These are phyloP conservation scores for Pelochelys cantorii DNA, from an alignment of 2,797 vertebrate genomes.

Conservation along the genomic window DNA sequence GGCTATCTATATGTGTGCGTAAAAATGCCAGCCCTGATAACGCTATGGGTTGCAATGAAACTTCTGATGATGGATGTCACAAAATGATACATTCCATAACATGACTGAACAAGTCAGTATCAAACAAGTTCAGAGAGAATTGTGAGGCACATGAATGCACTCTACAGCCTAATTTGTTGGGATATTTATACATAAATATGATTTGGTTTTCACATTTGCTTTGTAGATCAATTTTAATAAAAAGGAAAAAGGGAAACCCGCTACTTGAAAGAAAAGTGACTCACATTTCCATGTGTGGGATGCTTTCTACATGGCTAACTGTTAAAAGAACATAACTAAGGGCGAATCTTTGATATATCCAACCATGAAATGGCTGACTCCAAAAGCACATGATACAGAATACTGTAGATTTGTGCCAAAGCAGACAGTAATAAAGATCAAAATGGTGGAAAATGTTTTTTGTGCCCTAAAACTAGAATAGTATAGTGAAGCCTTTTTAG, in stretches of 20 bases:
- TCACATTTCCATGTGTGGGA: constrained; percentile 33
- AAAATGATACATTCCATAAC: background rate
- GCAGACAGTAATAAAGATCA: constrained; percentile 24
- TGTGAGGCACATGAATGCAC: background rate
- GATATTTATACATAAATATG: background rate
- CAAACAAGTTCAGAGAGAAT: background rate
- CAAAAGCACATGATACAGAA: background rate
- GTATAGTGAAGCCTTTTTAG: background rate
- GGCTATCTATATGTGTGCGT: background rate
- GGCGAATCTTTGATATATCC: background rate
- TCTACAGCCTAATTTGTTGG: constrained; percentile 21
- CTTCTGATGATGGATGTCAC: background rate
- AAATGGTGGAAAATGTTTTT: constrained; percentile 24
- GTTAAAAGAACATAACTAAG: background rate
- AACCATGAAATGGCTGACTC: constrained; percentile 40
- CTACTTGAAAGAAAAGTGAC: constrained; percentile 13
- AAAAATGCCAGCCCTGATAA: constrained; percentile 11
- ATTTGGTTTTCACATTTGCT: constrained; percentile 56
- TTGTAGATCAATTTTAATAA: constrained; percentile 37
- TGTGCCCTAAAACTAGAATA: background rate
- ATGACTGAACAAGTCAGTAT: background rate
- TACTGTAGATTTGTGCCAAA: constrained; percentile 29
- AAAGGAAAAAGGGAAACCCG: constrained; percentile 35
- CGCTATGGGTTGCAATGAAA: background rate
- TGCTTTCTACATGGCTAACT: constrained; percentile 40